phyloP scores from a whole-genome alignment of 2,888 invertebrate species.

The Lasioglossum villosulum region DNA sequence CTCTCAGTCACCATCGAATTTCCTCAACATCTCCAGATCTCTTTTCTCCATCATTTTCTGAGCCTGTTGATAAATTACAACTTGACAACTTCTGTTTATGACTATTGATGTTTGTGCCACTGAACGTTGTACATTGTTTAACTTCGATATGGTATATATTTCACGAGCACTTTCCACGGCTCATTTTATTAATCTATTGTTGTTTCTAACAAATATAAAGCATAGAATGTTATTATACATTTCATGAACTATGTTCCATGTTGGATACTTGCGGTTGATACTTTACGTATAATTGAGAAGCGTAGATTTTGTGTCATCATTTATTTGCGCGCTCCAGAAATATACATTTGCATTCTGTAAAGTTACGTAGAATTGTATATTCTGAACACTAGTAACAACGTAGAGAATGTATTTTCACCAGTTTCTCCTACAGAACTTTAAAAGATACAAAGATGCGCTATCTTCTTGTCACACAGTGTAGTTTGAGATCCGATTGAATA shows the following conservation, averaged over 20 bases:
- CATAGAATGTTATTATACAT: neutral
- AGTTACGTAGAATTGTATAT: neutral
- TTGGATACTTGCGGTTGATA: neutral
- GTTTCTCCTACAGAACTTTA: neutral
- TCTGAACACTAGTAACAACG: neutral
- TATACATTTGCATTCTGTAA: neutral
- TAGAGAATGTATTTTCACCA: neutral
- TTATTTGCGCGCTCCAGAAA: neutral
- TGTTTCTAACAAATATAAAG: neutral
- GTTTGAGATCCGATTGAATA: conserved; percentile 1
- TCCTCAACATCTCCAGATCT: too few species aligned
- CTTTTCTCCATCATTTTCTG: too few species aligned
- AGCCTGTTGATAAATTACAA: too few species aligned
- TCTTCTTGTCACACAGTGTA: neutral
- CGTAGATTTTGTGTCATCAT: neutral
- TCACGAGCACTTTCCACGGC: neutral
- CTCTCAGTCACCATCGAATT: too few species aligned
- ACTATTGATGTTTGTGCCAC: too few species aligned
- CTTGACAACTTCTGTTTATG: too few species aligned
- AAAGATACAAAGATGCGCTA: neutral
- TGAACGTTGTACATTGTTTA: too few species aligned
- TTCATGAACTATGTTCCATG: neutral
- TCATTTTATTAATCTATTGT: neutral
- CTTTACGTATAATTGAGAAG: neutral
- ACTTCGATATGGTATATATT: neutral